phyloP scores from a whole-genome alignment of 2,797 vertebrate species.

The Neosalanx taihuensis region DNA sequence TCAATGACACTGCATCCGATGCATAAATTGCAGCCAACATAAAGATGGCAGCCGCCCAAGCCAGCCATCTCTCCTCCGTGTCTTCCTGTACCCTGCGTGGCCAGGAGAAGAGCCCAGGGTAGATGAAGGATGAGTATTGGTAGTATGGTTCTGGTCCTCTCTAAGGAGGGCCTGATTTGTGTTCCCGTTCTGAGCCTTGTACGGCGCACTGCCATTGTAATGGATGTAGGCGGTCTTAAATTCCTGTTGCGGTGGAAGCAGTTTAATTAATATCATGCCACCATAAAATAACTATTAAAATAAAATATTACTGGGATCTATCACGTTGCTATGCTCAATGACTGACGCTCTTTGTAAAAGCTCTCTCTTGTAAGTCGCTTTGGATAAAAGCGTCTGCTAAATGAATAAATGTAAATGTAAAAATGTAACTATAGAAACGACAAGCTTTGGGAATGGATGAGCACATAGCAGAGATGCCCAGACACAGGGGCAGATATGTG shows the following conservation, averaged over 20 bases:
- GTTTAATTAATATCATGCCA: slow-evolving; percentile 72
- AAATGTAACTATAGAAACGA: slow-evolving; percentile 75
- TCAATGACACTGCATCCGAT: no score
- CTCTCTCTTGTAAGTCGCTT: no score
- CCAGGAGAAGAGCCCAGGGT: slow-evolving; percentile 59
- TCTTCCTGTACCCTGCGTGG: slow-evolving; percentile 56
- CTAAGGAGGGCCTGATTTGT: slow-evolving; percentile 71
- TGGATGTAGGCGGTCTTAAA: slow-evolving; percentile 67
- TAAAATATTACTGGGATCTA: no score
- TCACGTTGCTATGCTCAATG: no score
- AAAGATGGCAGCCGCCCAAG: no score
- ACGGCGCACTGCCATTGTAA: slow-evolving; percentile 59
- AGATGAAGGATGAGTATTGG: slow-evolving; percentile 71
- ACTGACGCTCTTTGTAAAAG: no score
- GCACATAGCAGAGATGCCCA: slow-evolving; percentile 45
- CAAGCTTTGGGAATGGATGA: slow-evolving; percentile 67
- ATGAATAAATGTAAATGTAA: no score
- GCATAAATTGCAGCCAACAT: no score
- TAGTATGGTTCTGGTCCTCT: slow-evolving; percentile 67
- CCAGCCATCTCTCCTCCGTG: neutral
- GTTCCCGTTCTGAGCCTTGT: slow-evolving; percentile 57
- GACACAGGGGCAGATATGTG: slow-evolving; percentile 46
- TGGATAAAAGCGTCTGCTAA: no score
- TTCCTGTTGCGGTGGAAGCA: slow-evolving; percentile 65
- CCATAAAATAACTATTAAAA: slow-evolving; percentile 76